Base-by-base conservation (phyloP, 2,797 vertebrate genomes). In the Pelochelys cantorii region DNA sequence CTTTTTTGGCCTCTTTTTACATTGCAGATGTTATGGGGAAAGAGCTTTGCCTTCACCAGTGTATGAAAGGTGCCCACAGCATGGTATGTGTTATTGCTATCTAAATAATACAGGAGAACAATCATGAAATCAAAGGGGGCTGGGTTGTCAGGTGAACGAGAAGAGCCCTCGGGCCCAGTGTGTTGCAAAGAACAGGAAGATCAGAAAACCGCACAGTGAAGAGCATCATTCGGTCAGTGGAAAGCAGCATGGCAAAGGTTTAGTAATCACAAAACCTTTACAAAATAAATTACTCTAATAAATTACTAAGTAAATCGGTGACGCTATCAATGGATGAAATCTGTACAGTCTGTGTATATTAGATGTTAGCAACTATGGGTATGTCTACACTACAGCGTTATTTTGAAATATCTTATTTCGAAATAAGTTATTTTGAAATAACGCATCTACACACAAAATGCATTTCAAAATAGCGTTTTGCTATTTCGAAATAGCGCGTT, bases 241-340 rank as follows among this genome's bases (percentile, higher is more conserved):
- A 92, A 90, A 91, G 88, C 83, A 90, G 94, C 96, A 90, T 10
- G 20, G 79, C 94, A 95, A 95, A 92, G 65, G 1, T 0, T 79
- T 89, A 87, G 90, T 79, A 96, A 95, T 94, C 87, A 85, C 59
- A 48, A 94, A 97, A 94, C 96, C 94, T 95, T 97, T 96, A 93
- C 95, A 65, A 55, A 95, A 80, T 96, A 95, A 97, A 97, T 92
- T 94, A 86, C 95, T 94, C 79, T 11, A 95, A 95, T 96, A 96
- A 96, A 97, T 96, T 97, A 93, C 94, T 95, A 96, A 92, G 92
- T 92, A 90, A 90, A 92, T 92, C 90, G 53, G 95, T 82, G 94
- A 93, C 94, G 90, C 91, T 96, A 97, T 94, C 95, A 95, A 93
- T 86, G 84, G 68, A 68, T 71, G 82, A 92, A 94, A 97, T 95